These are phyloP conservation scores for Choloepus didactylus DNA, from an alignment of 2,797 vertebrate genomes.

Conservation along the genomic window DNA sequence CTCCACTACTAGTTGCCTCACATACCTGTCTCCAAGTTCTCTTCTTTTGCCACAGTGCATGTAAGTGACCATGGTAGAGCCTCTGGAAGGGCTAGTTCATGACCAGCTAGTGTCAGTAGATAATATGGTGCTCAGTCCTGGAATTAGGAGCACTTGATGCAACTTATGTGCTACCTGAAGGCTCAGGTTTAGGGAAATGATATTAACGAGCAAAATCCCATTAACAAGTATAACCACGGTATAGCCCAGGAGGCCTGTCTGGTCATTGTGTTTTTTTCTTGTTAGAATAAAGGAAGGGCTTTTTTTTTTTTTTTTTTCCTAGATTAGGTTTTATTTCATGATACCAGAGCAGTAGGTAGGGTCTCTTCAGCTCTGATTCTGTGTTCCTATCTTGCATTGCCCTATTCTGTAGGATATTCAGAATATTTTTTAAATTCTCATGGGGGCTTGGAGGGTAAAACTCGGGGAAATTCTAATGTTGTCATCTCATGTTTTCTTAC, in stretches of 20 bases:
- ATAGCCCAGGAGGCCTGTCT: background rate
- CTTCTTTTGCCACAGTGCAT: background rate
- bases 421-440: slow-evolving; percentile 54
- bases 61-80: background rate
- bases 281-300: background rate
- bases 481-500: slow-evolving; percentile 58
- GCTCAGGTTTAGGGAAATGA: background rate
- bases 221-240: background rate
- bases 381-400: background rate
- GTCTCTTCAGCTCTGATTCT: background rate
- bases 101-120: background rate
- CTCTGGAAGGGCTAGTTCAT: background rate
- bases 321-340: background rate
- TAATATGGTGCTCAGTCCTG: background rate
- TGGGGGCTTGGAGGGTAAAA: background rate
- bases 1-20: background rate
- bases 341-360: background rate
- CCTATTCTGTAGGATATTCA: background rate
- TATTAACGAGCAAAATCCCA: slow-evolving; percentile 19
- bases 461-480: slow-evolving; percentile 20
- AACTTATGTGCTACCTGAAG: background rate
- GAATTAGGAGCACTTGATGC: background rate
- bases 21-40: background rate
- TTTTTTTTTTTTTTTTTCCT: slow-evolving; percentile 34
- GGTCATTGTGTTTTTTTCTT: background rate